phyloP scores from a whole-genome alignment of 92 coral and sea anemone species.

The Heliopora coerulea region DNA sequence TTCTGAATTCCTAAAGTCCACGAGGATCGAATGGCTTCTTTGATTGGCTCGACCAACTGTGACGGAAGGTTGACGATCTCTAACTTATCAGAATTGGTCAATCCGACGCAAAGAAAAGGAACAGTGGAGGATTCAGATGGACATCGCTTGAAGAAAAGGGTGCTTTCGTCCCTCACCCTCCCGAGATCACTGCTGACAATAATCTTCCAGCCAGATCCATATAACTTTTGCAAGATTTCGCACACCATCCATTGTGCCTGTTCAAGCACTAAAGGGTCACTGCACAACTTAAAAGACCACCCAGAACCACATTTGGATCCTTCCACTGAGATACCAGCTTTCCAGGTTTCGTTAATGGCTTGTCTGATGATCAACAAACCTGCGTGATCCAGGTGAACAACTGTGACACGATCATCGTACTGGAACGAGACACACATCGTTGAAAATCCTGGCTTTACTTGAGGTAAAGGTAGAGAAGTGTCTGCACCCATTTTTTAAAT shows the following conservation, averaged over 20 bases:
- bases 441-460: constrained; percentile 63
- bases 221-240: constrained; percentile 49
- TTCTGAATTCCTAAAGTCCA: constrained; percentile 56
- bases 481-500: constrained; percentile 45
- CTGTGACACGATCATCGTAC: constrained; percentile 42
- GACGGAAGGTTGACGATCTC: constrained; percentile 57
- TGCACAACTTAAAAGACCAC: constrained; percentile 45
- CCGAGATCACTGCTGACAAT: constrained; percentile 38
- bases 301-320: constrained; percentile 38
- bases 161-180: constrained; percentile 34
- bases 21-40: constrained; percentile 34
- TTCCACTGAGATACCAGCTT: constrained; percentile 51
- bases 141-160: constrained; percentile 50
- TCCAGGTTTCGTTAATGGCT: constrained; percentile 51
- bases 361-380: constrained; percentile 53
- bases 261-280: background rate
- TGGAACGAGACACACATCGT: constrained; percentile 54
- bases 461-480: constrained; percentile 36
- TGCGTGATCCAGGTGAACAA: constrained; percentile 44
- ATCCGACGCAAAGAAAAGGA: constrained; percentile 58
- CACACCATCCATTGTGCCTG: constrained; percentile 51
- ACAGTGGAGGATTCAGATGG: constrained; percentile 12
- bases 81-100: constrained; percentile 55
- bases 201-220: constrained; percentile 55
- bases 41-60: constrained; percentile 46